Percentiles rank a stretch among this genome's conserved stretches.
These are phyloP conservation scores for Myotis brandtii DNA, from an alignment of 2,113 vertebrate species.

Conservation along the genomic window DNA sequence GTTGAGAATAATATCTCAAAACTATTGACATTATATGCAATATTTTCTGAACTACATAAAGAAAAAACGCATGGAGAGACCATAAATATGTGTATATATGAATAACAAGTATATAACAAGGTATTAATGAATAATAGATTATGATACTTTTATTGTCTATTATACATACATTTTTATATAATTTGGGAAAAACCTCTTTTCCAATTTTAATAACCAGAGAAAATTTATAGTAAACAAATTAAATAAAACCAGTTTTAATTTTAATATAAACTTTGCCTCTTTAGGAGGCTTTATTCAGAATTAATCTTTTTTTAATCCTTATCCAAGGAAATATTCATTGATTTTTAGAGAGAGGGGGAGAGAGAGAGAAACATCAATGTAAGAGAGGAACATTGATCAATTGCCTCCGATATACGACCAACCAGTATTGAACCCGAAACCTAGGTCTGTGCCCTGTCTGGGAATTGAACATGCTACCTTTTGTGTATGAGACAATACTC, in stretches of 20 bases:
- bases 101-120: not conserved
- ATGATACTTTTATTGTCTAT: not conserved
- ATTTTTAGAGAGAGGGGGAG: not conserved
- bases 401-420: not conserved
- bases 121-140: not conserved
- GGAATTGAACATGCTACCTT: not conserved
- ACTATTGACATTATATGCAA: not conserved
- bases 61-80: not conserved
- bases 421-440: not conserved
- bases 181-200: not conserved
- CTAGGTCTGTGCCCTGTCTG: not conserved
- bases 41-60: not conserved
- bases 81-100: not conserved
- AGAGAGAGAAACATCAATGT: not conserved
- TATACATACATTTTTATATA: not conserved
- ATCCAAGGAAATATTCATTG: not conserved
- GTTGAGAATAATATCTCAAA: not conserved
- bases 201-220: not conserved
- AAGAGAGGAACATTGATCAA: not conserved
- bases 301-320: not conserved
- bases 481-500: not conserved
- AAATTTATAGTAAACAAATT: slow-evolving; percentile 9
- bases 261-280: not conserved
- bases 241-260: not conserved
- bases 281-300: not conserved